Evolutionary conservation across 92 coral and sea anemone genomes (phyloP).

Genomic region (Meandrina meandrites): DNA sequence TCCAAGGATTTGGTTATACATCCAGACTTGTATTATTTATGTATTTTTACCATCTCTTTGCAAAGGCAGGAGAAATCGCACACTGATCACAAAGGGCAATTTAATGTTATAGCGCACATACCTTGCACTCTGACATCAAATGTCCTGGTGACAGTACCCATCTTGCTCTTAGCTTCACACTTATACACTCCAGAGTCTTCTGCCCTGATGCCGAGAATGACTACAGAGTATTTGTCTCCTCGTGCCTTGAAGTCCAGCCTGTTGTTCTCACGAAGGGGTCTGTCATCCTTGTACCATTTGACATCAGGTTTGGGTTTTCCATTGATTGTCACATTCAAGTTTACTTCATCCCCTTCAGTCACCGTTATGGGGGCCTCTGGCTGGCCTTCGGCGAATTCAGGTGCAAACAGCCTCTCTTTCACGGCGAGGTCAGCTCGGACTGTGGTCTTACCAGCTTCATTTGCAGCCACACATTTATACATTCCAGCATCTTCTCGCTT

Average conservation of each 20-base stretch:
- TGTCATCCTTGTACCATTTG: slow-evolving; percentile 77
- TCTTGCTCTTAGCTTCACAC: slow-evolving; percentile 89
- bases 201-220: slow-evolving; percentile 61
- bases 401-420: slow-evolving; percentile 58
- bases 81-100: neutral
- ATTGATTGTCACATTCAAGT: slow-evolving; percentile 52
- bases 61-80: neutral
- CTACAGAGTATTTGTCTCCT: slow-evolving; percentile 64
- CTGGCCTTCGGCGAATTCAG: slow-evolving; percentile 52
- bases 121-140: slow-evolving; percentile 86
- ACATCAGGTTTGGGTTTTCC: slow-evolving; percentile 86
- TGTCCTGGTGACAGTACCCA: slow-evolving; percentile 79
- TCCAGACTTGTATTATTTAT: no score
- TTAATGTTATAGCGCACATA: slow-evolving; percentile 8
- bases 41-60: no score
- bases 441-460: slow-evolving; percentile 73
- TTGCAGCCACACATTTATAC: slow-evolving; percentile 76
- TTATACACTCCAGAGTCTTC: slow-evolving; percentile 83
- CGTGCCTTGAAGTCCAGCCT: slow-evolving; percentile 67
- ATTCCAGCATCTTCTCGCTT: slow-evolving; percentile 76
- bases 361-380: slow-evolving; percentile 47
- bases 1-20: no score
- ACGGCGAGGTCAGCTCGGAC: slow-evolving; percentile 60
- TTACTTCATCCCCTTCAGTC: slow-evolving; percentile 74
- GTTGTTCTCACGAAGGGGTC: slow-evolving; percentile 58